These are phyloP conservation scores for Chloropsis hardwickii DNA, from an alignment of 2,113 vertebrate genomes.

Conservation along the genomic window DNA sequence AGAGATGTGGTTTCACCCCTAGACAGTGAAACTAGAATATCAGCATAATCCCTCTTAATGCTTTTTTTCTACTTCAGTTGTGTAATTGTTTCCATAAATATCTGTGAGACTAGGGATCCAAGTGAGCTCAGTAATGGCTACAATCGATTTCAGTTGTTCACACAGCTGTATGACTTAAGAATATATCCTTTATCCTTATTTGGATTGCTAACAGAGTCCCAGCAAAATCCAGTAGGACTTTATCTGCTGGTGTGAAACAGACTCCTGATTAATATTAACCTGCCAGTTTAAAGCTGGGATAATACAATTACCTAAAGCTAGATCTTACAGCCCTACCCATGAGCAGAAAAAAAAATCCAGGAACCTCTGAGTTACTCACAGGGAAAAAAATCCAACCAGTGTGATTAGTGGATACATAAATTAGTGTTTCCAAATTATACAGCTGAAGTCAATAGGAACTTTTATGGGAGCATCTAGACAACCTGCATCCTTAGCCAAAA, in stretches of 20 bases:
- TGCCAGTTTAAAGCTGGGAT: constrained; percentile 11
- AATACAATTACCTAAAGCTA: neutral
- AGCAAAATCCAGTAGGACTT: constrained; percentile 25
- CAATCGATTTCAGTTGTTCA: constrained; percentile 18
- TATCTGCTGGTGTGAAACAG: neutral
- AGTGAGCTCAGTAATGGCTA: neutral
- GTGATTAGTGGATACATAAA: neutral
- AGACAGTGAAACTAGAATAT: constrained; percentile 10
- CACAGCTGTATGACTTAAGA: constrained; percentile 14
- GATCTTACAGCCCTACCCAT: neutral
- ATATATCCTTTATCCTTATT: constrained; percentile 24
- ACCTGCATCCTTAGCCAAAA: neutral
- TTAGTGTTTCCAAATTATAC: neutral
- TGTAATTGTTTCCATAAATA: constrained; percentile 33
- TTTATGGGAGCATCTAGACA: neutral
- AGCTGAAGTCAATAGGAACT: neutral
- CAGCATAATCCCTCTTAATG: constrained; percentile 33
- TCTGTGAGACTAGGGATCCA: neutral
- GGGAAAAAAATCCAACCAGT: neutral
- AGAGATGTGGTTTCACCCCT: neutral
- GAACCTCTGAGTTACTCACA: neutral
- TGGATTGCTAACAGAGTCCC: constrained; percentile 13
- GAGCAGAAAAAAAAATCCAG: neutral
- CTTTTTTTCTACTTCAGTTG: constrained; percentile 19
- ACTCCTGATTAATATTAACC: constrained; percentile 8